Conservation (phyloP, 92 coral and sea anemone genomes). For the Nematostella vectensis region DNA sequence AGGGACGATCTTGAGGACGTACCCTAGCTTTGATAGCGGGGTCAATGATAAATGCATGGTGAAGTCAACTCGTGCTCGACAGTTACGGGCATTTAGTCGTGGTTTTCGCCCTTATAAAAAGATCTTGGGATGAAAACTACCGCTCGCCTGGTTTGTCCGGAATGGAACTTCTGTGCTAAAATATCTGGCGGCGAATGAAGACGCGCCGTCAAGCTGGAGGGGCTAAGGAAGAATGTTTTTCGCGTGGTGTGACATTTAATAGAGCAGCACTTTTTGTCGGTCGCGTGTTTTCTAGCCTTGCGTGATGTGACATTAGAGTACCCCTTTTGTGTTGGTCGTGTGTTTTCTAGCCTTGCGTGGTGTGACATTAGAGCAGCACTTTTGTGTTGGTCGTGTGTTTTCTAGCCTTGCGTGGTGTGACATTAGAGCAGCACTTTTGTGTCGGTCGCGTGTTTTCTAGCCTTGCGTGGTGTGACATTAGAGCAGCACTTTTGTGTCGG, state of each 20-base stretch:
- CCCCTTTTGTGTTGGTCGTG: not conserved
- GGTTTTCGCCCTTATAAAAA: constrained; percentile 19
- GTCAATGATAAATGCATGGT: constrained; percentile 15
- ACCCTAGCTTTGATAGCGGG: constrained; percentile 35
- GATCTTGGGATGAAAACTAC: constrained; percentile 21
- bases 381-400: not conserved
- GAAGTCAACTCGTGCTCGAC: constrained; percentile 29
- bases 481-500: not conserved
- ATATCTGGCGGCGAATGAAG: constrained; percentile 7
- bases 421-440: not conserved
- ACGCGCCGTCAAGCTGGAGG: not conserved
- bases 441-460: not conserved
- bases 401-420: not conserved
- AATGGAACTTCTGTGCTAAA: constrained; percentile 10
- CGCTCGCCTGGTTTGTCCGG: constrained; percentile 26
- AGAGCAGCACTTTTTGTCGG: too few relatives aligned
- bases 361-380: not conserved
- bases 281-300: not conserved
- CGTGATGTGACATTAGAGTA: not conserved
- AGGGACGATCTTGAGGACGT: not conserved
- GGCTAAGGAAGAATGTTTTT: not conserved
- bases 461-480: not conserved
- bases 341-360: not conserved
- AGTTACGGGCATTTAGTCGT: constrained; percentile 17
- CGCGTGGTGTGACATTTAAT: not conserved